These are phyloP conservation scores for Drosophila littoralis DNA, from an alignment of 1,140 invertebrate genomes.

Conservation along the genomic window DNA sequence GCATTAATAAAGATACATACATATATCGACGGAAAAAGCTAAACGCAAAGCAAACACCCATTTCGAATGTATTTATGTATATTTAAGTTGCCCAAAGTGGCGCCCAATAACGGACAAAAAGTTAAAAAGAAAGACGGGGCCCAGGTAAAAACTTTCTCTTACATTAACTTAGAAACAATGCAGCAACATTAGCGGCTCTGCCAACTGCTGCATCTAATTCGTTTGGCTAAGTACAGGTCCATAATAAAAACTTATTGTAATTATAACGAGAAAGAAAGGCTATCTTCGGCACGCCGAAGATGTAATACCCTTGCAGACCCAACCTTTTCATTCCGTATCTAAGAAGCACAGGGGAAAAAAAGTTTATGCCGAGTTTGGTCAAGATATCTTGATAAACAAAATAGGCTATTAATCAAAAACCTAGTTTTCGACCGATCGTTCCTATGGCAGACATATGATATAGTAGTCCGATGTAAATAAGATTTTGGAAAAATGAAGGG, in stretches of 20 bases:
- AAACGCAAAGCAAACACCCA: constrained; percentile 19
- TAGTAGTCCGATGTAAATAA: too few relatives aligned
- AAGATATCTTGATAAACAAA: too few relatives aligned
- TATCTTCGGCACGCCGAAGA: too few relatives aligned
- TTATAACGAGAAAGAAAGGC: too few relatives aligned
- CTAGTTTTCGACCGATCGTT: too few relatives aligned
- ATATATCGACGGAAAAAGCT: background rate
- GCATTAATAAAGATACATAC: constrained; percentile 34
- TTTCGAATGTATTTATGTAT: constrained; percentile 25
- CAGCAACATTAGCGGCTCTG: constrained; percentile 2
- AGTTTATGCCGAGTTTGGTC: too few relatives aligned
- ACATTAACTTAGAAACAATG: constrained; percentile 1
- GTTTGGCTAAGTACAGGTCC: constrained; percentile 68
- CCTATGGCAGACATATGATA: too few relatives aligned
- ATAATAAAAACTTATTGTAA: constrained; percentile 22
- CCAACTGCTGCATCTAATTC: constrained; percentile 2
- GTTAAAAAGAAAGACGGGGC: constrained; percentile 2
- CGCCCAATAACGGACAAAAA: constrained; percentile 6
- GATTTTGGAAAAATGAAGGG: too few relatives aligned
- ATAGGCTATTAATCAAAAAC: too few relatives aligned
- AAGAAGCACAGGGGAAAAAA: too few relatives aligned
- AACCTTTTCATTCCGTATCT: too few relatives aligned
- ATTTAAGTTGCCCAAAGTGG: constrained; percentile 17
- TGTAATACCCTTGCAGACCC: too few relatives aligned
- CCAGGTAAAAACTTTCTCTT: constrained; percentile 39